phyloP scores from a whole-genome alignment of 2,888 invertebrate species.

The Elegia similella region DNA sequence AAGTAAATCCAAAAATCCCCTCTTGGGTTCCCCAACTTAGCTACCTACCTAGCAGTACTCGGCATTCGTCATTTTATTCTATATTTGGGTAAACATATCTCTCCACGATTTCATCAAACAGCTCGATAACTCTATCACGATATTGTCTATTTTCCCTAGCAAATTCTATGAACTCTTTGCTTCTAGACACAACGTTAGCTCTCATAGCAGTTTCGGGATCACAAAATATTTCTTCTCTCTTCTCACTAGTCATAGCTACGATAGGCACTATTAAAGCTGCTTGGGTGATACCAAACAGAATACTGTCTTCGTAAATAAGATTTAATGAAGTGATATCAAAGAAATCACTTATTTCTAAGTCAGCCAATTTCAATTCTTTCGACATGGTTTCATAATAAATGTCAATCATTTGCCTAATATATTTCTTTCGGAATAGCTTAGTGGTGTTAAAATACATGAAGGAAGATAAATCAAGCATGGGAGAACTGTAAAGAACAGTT shows the following conservation, averaged over 20 bases:
- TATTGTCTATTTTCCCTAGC: conserved; percentile 51
- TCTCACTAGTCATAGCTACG: conserved; percentile 43
- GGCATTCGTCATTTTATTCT: background rate
- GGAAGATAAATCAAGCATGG: conserved; percentile 83
- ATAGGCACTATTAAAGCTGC: conserved; percentile 63
- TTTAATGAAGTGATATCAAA: conserved; percentile 39
- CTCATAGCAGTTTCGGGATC: conserved; percentile 41
- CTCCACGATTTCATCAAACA: conserved; percentile 81
- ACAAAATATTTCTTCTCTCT: conserved; percentile 47
- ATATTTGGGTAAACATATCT: conserved; percentile 47
- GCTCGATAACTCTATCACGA: conserved; percentile 68
- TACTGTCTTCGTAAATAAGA: conserved; percentile 51
- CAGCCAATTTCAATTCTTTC: conserved; percentile 57
- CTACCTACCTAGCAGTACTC: background rate
- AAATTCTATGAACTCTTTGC: conserved; percentile 52
- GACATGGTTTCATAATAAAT: conserved; percentile 77
- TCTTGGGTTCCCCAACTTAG: no score
- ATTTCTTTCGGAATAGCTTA: conserved; percentile 57
- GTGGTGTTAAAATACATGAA: conserved; percentile 80
- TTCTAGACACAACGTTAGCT: conserved; percentile 52
- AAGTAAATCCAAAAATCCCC: no score
- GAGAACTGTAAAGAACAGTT: conserved; percentile 84
- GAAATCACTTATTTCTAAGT: conserved; percentile 41
- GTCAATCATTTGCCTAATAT: conserved; percentile 68
- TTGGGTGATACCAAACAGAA: conserved; percentile 61